Conservation (phyloP, 2,888 invertebrate genomes). For the Boloria euphrosyne region DNA sequence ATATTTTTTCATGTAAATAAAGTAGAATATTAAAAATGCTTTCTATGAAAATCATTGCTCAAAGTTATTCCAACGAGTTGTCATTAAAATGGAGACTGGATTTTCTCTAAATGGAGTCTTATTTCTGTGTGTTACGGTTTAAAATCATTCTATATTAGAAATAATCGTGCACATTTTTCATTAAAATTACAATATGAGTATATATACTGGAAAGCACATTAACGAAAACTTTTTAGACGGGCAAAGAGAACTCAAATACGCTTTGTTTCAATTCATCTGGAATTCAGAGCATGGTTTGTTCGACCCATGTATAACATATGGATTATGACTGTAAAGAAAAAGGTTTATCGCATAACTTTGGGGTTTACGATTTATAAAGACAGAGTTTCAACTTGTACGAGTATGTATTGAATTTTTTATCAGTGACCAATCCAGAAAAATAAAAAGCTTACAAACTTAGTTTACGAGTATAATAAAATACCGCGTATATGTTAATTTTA, state of each 20-base stretch:
- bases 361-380: background rate
- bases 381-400: too few species aligned
- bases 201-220: constrained; percentile 54
- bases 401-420: too few species aligned
- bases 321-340: background rate
- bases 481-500: too few species aligned
- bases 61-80: constrained; percentile 27
- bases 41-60: constrained; percentile 27
- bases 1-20: too few species aligned
- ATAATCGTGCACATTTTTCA: constrained; percentile 37
- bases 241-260: constrained; percentile 55
- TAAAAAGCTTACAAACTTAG: too few species aligned
- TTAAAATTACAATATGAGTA: constrained; percentile 44
- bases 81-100: constrained; percentile 28
- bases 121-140: background rate
- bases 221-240: constrained; percentile 53
- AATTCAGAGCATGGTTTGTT: constrained; percentile 58
- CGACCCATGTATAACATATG: constrained; percentile 29
- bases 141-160: background rate
- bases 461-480: too few species aligned
- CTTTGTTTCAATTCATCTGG: constrained; percentile 59
- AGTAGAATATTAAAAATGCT: too few species aligned
- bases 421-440: too few species aligned
- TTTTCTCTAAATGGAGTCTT: constrained; percentile 4
- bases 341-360: background rate